phyloP scores from a whole-genome alignment of 2,888 invertebrate genomes.

The Malthinus seriepunctatus region DNA sequence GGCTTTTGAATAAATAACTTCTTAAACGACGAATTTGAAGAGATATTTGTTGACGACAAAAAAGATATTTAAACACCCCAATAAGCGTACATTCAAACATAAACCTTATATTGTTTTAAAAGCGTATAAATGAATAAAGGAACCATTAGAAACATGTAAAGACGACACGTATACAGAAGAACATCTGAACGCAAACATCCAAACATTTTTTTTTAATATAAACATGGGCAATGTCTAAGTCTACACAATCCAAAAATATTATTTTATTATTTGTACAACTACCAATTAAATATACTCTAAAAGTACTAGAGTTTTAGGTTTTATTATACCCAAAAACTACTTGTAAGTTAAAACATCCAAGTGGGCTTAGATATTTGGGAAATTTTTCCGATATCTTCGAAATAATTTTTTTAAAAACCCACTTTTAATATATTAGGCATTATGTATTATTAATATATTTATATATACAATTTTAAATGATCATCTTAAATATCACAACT shows the following conservation, averaged over 20 bases:
- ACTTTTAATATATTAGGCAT: slow-evolving; percentile 24
- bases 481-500: slow-evolving; percentile 43
- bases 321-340: slow-evolving; percentile 42
- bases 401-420: slow-evolving; percentile 12
- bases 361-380: slow-evolving; percentile 19
- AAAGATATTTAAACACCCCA: background rate
- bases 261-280: slow-evolving; percentile 48
- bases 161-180: slow-evolving; percentile 22
- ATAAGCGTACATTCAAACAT: slow-evolving; percentile 13
- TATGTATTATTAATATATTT: slow-evolving; percentile 10
- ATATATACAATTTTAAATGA: slow-evolving; percentile 29
- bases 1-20: no score
- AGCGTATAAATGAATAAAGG: slow-evolving; percentile 26
- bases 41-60: no score
- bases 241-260: slow-evolving; percentile 56
- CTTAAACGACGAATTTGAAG: no score
- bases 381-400: background rate
- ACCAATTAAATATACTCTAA: slow-evolving; percentile 47
- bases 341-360: slow-evolving; percentile 26
- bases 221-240: slow-evolving; percentile 42
- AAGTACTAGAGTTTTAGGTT: slow-evolving; percentile 46
- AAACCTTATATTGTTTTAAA: slow-evolving; percentile 19
- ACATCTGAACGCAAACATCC: slow-evolving; percentile 38
- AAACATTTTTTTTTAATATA: slow-evolving; percentile 35
- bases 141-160: slow-evolving; percentile 23